These are phyloP conservation scores for Heteromyza rotundicornis DNA, from an alignment of 2,888 invertebrate genomes.

Conservation along the genomic window DNA sequence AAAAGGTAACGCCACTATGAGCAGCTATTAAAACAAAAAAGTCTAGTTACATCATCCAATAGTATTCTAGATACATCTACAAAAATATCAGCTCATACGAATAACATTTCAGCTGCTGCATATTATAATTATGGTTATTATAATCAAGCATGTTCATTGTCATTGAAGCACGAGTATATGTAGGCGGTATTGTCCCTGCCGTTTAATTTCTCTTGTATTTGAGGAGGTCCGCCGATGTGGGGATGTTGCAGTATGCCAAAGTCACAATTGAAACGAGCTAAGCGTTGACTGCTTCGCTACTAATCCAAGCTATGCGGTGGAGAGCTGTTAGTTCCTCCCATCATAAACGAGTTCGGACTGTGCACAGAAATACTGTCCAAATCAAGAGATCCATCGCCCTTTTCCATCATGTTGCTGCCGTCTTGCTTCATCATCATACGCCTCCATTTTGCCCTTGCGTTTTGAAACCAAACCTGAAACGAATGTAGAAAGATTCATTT, in stretches of 20 bases:
- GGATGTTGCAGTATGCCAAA: slow-evolving; percentile 13
- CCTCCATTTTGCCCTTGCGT: slow-evolving; percentile 97
- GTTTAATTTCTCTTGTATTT: slow-evolving; percentile 18
- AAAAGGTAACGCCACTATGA: too few relatives aligned
- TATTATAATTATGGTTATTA: not conserved
- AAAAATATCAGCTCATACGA: not conserved
- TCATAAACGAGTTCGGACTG: slow-evolving; percentile 61
- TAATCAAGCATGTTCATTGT: not conserved
- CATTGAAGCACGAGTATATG: not conserved
- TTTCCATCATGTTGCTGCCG: slow-evolving; percentile 63
- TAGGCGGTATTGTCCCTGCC: slow-evolving; percentile 30
- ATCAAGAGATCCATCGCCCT: slow-evolving; percentile 61
- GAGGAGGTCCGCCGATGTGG: slow-evolving; percentile 9
- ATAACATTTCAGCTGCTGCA: not conserved
- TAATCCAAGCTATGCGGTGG: slow-evolving; percentile 59
- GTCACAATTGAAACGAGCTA: too few relatives aligned
- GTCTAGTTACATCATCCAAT: not conserved
- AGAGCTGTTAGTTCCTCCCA: slow-evolving; percentile 58
- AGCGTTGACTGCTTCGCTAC: slow-evolving; percentile 34
- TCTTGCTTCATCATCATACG: slow-evolving; percentile 91
- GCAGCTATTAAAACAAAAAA: not conserved
- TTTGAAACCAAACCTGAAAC: slow-evolving; percentile 97
- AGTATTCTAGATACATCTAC: not conserved
- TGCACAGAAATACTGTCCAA: slow-evolving; percentile 62
- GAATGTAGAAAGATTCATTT: slow-evolving; percentile 4